Percentiles rank a stretch among this genome's conserved stretches.
These are phyloP conservation scores for Calameuta idolon DNA, from an alignment of 2,888 invertebrate species.

Conservation along the genomic window DNA sequence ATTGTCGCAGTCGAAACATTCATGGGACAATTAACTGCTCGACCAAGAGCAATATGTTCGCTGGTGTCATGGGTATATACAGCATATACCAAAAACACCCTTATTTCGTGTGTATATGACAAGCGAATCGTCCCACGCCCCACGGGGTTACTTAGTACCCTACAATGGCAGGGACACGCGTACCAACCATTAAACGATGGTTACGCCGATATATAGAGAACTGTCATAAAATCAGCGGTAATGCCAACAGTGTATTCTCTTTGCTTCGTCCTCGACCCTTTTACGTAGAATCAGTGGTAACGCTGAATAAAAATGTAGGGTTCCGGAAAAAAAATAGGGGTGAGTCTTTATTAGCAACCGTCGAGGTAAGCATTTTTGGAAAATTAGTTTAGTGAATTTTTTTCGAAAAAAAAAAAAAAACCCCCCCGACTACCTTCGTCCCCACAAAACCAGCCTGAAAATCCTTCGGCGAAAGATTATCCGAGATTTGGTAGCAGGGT, in stretches of 20 bases:
- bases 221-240: constrained; percentile 18
- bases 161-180: constrained; percentile 45
- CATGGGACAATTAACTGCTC: neutral
- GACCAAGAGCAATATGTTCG: constrained; percentile 7
- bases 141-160: constrained; percentile 39
- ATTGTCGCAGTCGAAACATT: neutral
- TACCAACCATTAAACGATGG: constrained; percentile 43
- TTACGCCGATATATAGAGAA: constrained; percentile 33
- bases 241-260: constrained; percentile 1
- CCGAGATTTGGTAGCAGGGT: constrained; percentile 30
- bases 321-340: neutral
- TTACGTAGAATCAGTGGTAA: neutral
- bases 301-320: neutral
- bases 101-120: constrained; percentile 38
- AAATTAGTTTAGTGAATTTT: neutral
- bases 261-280: neutral
- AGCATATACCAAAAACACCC: constrained; percentile 25
- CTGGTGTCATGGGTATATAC: neutral
- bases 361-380: neutral
- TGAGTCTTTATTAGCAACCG: neutral
- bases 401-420: neutral
- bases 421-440: neutral
- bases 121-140: constrained; percentile 46
- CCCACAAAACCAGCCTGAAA: neutral
- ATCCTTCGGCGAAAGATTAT: constrained; percentile 9